These are phyloP conservation scores for Bombus breviceps DNA, from an alignment of 1,140 invertebrate genomes.

Conservation along the genomic window DNA sequence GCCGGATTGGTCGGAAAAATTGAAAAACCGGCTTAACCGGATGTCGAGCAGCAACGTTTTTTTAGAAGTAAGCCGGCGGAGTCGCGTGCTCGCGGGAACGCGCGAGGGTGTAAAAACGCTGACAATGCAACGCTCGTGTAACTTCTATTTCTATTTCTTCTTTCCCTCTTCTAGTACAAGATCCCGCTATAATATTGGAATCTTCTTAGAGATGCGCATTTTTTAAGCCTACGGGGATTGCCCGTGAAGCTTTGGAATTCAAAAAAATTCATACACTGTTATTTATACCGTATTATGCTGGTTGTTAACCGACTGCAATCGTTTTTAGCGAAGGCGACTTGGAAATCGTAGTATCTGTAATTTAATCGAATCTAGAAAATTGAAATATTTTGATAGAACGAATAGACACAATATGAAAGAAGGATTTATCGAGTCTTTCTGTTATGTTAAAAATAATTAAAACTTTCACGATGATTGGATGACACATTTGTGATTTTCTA, in stretches of 20 bases:
- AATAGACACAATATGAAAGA: no score
- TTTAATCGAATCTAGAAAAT: neutral
- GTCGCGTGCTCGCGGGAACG: conserved; percentile 18
- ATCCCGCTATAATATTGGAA: neutral
- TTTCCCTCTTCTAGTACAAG: neutral
- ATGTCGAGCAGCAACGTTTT: conserved; percentile 21
- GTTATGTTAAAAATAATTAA: no score
- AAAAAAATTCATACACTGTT: neutral
- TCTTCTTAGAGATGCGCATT: neutral
- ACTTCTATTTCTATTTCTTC: neutral
- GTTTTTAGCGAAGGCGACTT: neutral
- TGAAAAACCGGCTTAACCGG: conserved; percentile 55
- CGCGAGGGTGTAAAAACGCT: conserved; percentile 34
- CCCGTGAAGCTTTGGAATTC: neutral
- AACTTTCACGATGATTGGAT: no score
- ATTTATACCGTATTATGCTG: no score
- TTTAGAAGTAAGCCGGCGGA: neutral
- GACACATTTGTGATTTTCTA: no score
- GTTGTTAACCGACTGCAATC: no score
- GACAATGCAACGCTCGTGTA: conserved; percentile 1
- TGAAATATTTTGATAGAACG: neutral
- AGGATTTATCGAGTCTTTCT: no score
- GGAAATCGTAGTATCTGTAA: neutral
- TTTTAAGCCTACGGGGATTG: neutral
- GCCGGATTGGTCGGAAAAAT: conserved; percentile 40